phyloP scores from a whole-genome alignment of 1,140 invertebrate genomes.

The Drosophila trapezifrons region DNA sequence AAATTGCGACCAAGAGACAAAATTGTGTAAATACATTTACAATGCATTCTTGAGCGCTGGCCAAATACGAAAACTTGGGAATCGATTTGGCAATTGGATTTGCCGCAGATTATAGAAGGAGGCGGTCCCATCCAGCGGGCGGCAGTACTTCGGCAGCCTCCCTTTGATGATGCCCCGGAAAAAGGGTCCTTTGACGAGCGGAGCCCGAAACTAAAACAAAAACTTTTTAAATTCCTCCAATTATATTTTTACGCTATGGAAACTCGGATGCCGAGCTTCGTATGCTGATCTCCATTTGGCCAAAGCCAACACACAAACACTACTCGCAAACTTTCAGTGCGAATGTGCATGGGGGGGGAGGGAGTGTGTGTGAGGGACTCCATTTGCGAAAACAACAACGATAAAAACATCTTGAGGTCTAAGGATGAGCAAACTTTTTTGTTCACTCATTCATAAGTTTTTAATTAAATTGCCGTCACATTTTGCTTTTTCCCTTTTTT shows the following conservation, averaged over 20 bases:
- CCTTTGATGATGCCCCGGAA: conserved; percentile 13
- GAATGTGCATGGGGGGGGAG: conserved; percentile 1
- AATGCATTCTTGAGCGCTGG: conserved; percentile 66
- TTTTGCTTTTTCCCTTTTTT: conserved; percentile 47
- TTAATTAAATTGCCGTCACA: conserved; percentile 82
- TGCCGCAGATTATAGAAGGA: conserved; percentile 23
- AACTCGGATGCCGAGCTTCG: conserved; percentile 55
- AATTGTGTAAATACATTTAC: conserved; percentile 73
- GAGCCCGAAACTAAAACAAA: conserved; percentile 43
- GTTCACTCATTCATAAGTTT: conserved; percentile 82
- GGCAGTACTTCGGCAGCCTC: not conserved
- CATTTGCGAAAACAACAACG: conserved; percentile 78
- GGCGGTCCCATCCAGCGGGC: not conserved
- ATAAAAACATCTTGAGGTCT: conserved; percentile 80
- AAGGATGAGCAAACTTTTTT: conserved; percentile 80
- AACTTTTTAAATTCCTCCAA: conserved; percentile 76
- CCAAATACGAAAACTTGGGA: conserved; percentile 56
- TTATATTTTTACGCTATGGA: conserved; percentile 82
- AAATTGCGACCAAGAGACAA: conserved; percentile 65
- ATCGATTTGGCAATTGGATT: conserved; percentile 67
- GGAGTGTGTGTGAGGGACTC: conserved; percentile 33
- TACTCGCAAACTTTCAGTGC: conserved; percentile 49
- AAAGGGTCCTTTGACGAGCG: conserved; percentile 32
- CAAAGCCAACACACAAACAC: conserved; percentile 35
- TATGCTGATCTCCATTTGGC: conserved; percentile 65